These are phyloP conservation scores for Rhogogaster chlorosoma DNA, from an alignment of 2,888 invertebrate species.

Conservation along the genomic window DNA sequence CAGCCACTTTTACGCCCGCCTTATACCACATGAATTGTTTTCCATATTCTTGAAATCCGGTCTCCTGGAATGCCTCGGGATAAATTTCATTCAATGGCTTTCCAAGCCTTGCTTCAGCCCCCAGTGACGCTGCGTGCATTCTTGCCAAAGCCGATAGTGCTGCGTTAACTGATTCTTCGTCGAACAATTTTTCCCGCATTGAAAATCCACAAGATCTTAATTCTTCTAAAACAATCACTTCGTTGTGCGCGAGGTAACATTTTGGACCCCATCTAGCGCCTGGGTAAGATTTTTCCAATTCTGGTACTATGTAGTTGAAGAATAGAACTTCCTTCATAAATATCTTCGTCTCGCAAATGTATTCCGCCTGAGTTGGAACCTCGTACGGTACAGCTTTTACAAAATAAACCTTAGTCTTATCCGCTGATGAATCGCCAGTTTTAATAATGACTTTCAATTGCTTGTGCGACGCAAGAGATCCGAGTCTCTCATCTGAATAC, in stretches of 20 bases:
- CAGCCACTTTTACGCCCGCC: slow-evolving; percentile 61
- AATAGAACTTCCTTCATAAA: slow-evolving; percentile 79
- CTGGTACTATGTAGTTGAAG: slow-evolving; percentile 77
- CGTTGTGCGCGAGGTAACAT: slow-evolving; percentile 70
- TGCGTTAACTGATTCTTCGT: slow-evolving; percentile 64
- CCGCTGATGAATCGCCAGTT: slow-evolving; percentile 26
- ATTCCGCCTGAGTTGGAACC: slow-evolving; percentile 78
- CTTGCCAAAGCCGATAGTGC: slow-evolving; percentile 67
- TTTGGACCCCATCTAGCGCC: slow-evolving; percentile 70
- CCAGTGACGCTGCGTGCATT: slow-evolving; percentile 70
- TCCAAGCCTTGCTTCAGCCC: slow-evolving; percentile 66
- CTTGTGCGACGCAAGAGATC: slow-evolving; percentile 68
- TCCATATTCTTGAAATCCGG: slow-evolving; percentile 59
- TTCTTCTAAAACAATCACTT: slow-evolving; percentile 76
- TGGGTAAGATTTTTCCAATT: slow-evolving; percentile 68
- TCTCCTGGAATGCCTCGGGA: slow-evolving; percentile 66
- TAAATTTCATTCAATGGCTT: slow-evolving; percentile 63
- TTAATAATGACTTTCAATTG: slow-evolving; percentile 60
- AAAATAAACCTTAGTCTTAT: slow-evolving; percentile 77
- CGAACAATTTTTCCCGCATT: slow-evolving; percentile 61
- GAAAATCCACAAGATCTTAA: slow-evolving; percentile 69
- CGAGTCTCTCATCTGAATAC: slow-evolving; percentile 68
- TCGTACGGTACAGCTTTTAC: slow-evolving; percentile 82
- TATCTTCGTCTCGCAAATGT: slow-evolving; percentile 77
- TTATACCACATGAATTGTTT: slow-evolving; percentile 63